Evolutionary conservation across 53 echinoderm and acorn worm genomes (phyloP), one percentile per base, ranked within the genome.

Genomic region (Echinarachnius parma): DNA sequence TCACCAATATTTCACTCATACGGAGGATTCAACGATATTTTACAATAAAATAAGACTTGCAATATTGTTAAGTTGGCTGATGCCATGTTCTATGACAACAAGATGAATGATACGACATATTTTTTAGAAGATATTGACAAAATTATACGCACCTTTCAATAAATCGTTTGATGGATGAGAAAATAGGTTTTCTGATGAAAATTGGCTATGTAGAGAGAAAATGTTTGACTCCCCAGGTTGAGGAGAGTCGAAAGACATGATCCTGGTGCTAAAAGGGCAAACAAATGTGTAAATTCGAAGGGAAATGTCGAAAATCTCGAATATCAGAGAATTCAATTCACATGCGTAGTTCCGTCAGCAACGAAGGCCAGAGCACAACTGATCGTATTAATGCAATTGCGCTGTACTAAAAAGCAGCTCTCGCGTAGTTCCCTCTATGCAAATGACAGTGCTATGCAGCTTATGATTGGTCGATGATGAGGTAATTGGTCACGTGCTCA

Each of bases 281-380:
- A 7, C 16, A 26, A 30, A 66, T 45, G 33, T 9, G 18, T 3
- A 47, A 66, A 66, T 15, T 47, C 28, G 18, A 66, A 66, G 5
- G 31, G 47, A 22, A 48, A 31, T 30, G 4, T 7, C 1, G 5
- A 28, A 48, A 66, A 48, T 28, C 16, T 24, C 31, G 16, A 22
- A 47, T 28, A 19, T 47, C 37, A 0, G 48, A 3, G 16, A 47
- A 34, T 66, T 1, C 3, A 28, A 48, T 27, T 47, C 5, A 19
- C 47, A 7, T 21, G 70, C 70, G 70, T 69, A 69, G 70, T 69
- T 69, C 70, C 70, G 70, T 53, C 70, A 33, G 36, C 70, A 53
- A 69, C 35, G 34, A 69, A 24, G 53, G 70, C 52, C 70, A 69
- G 70, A 52, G 54, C 70, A 69, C 70, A 37, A 69, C 70, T 69